Percentiles rank a stretch among this genome's conserved stretches.
phyloP scores from a whole-genome alignment of 1,140 invertebrate genomes.

The Solen grandis region DNA sequence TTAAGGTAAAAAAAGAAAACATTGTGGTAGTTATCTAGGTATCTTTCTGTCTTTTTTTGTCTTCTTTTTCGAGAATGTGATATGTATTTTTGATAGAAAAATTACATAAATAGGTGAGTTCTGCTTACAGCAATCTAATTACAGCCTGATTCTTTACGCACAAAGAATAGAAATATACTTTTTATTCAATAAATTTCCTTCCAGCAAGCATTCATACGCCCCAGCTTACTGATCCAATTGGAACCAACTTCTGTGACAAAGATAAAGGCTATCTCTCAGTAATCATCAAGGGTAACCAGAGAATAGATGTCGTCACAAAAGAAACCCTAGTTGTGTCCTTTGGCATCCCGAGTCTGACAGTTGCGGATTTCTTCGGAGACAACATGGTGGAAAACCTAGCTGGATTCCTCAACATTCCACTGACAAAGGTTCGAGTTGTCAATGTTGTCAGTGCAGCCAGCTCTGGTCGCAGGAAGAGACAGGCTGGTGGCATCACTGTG shows the following conservation, averaged over 20 bases:
- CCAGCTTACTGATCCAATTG: no score
- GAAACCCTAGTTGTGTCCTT: slow-evolving; percentile 69
- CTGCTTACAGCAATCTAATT: no score
- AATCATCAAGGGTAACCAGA: slow-evolving; percentile 58
- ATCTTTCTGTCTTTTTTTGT: no score
- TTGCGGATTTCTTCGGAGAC: slow-evolving; percentile 76
- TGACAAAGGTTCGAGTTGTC: slow-evolving; percentile 71
- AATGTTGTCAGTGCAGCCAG: slow-evolving; percentile 64
- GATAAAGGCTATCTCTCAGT: slow-evolving; percentile 63
- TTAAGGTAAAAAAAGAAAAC: no score
- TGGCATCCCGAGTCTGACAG: slow-evolving; percentile 65
- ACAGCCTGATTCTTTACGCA: no score
- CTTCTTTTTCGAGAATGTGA: no score
- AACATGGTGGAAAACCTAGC: slow-evolving; percentile 76
- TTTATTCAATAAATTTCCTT: no score
- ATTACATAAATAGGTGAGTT: no score
- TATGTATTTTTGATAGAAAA: no score
- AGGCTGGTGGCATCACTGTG: slow-evolving; percentile 6
- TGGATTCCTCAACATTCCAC: slow-evolving; percentile 71
- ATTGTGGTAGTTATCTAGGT: no score
- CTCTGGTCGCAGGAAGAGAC: slow-evolving; percentile 58
- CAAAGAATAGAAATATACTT: no score
- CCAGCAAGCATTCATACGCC: no score
- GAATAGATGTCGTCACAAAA: slow-evolving; percentile 54
- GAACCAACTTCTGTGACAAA: slow-evolving; percentile 70